These are phyloP conservation scores for Harmothoe impar DNA, from an alignment of 2,888 invertebrate genomes.

Conservation along the genomic window DNA sequence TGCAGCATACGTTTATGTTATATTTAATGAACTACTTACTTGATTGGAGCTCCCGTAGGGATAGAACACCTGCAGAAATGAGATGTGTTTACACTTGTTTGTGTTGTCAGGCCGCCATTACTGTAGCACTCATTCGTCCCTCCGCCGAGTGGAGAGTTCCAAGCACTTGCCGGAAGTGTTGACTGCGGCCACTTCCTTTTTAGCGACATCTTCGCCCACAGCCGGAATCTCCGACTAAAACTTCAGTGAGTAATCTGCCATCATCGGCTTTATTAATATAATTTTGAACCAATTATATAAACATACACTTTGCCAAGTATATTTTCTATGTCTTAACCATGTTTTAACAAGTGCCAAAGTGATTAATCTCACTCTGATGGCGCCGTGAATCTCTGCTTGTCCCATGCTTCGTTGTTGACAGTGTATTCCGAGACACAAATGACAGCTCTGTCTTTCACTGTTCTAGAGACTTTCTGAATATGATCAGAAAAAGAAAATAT, in stretches of 20 bases:
- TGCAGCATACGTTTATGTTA: background rate
- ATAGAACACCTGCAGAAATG: background rate
- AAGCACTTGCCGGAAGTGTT: slow-evolving; percentile 64
- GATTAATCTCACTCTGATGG: background rate
- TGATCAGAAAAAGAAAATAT: too few species aligned
- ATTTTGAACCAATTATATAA: background rate
- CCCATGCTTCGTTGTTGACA: slow-evolving; percentile 58
- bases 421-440: background rate
- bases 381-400: slow-evolving; percentile 22
- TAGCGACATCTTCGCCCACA: slow-evolving; percentile 57
- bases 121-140: slow-evolving; percentile 63
- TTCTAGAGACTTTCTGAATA: too few species aligned
- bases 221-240: slow-evolving; percentile 9
- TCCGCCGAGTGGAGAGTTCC: slow-evolving; percentile 66
- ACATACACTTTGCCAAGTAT: background rate
- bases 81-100: slow-evolving; percentile 62
- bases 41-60: background rate
- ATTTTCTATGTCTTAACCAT: background rate
- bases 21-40: background rate
- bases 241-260: slow-evolving; percentile 55
- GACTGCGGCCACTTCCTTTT: slow-evolving; percentile 55
- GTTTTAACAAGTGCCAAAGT: background rate
- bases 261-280: slow-evolving; percentile 45
- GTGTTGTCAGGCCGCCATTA: slow-evolving; percentile 72
- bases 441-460: too few species aligned